A percentile compares a stretch with the other conserved stretches of the same genome.
phyloP scores from a whole-genome alignment of 2,888 invertebrate genomes.

The Drosophila aldrichi region DNA sequence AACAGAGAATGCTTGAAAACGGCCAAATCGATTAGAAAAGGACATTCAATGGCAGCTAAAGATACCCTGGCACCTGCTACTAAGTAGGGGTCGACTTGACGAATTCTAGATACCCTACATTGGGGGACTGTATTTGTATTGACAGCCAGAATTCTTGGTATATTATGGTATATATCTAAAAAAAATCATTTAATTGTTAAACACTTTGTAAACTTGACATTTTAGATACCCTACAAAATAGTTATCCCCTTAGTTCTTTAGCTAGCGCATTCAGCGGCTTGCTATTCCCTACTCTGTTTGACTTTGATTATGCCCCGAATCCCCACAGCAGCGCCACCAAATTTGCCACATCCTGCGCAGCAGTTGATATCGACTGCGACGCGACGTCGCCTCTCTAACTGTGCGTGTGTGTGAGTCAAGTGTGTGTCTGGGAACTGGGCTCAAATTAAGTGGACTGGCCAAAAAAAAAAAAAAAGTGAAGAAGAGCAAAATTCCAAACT shows the following conservation, averaged over 20 bases:
- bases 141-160: not conserved
- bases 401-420: slow-evolving; percentile 58
- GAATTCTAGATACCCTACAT: not conserved
- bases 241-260: not conserved
- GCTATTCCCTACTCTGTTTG: slow-evolving; percentile 19
- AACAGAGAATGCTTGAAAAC: slow-evolving; percentile 17
- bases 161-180: no score
- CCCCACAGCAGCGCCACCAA: slow-evolving; percentile 57
- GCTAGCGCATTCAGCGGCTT: slow-evolving; percentile 4
- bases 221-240: slow-evolving; percentile 8
- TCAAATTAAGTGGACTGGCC: slow-evolving; percentile 76
- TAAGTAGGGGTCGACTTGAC: not conserved
- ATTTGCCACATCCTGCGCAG: slow-evolving; percentile 77
- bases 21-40: slow-evolving; percentile 18
- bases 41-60: not conserved
- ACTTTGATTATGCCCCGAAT: slow-evolving; percentile 44
- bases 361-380: slow-evolving; percentile 57
- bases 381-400: slow-evolving; percentile 43
- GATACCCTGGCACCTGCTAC: not conserved
- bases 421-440: slow-evolving; percentile 66
- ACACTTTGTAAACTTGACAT: not conserved
- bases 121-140: not conserved
- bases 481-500: slow-evolving; percentile 29
- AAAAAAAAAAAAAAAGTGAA: slow-evolving; percentile 17
- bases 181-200: not conserved